These are phyloP conservation scores for Caretta caretta DNA, from an alignment of 2,113 vertebrate species.

Conservation along the genomic window DNA sequence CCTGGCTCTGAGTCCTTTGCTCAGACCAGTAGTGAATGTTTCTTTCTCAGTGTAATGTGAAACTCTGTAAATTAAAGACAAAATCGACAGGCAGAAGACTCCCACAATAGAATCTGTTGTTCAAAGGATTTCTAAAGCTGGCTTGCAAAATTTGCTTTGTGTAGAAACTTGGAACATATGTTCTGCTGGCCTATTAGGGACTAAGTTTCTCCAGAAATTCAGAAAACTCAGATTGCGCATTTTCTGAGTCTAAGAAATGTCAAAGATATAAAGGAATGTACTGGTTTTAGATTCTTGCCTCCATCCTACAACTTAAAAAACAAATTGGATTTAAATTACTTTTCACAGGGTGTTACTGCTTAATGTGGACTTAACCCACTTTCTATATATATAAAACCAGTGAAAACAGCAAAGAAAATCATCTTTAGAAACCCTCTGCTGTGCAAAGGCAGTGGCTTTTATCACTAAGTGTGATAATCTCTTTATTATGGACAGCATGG, in stretches of 20 bases:
- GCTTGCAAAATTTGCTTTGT: conserved; percentile 31
- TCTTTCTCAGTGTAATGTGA: neutral
- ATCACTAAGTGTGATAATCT: conserved; percentile 8
- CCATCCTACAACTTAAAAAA: neutral
- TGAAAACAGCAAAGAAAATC: conserved; percentile 38
- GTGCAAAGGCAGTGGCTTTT: conserved; percentile 34
- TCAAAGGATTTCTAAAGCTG: conserved; percentile 1
- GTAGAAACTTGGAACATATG: conserved; percentile 35
- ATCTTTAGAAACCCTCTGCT: neutral
- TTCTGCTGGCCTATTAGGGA: conserved; percentile 21
- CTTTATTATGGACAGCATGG: neutral
- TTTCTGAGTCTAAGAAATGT: conserved; percentile 8
- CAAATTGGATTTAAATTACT: conserved; percentile 27
- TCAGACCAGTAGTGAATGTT: neutral
- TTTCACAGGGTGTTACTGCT: conserved; percentile 32
- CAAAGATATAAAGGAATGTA: conserved; percentile 2
- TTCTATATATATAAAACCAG: neutral
- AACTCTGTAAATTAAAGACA: neutral
- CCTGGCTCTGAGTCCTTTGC: neutral
- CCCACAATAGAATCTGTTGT: neutral
- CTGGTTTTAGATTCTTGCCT: conserved; percentile 2
- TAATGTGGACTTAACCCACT: conserved; percentile 21
- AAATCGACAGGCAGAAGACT: neutral
- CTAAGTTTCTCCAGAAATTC: conserved; percentile 28
- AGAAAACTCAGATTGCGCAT: conserved; percentile 20